Base-by-base conservation (phyloP, 2,797 vertebrate genomes). In the Hippocampus kuda region DNA sequence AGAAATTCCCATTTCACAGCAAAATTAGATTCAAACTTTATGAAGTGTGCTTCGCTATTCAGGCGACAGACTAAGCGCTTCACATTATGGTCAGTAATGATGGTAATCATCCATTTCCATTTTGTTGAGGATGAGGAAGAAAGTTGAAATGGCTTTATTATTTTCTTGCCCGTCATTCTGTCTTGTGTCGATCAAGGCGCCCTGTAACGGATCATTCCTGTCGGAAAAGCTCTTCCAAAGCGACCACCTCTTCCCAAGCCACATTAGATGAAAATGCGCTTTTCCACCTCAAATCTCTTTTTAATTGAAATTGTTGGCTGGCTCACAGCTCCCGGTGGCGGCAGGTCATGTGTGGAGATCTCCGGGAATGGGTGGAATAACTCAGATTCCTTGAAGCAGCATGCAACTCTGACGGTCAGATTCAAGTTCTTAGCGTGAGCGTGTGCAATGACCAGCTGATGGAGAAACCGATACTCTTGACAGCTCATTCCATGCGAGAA, bases 241-340 rank as follows among this genome's bases (percentile, higher is more conserved):
- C 57, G 27, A 18, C 26, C 26, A 13, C 59, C 59, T 61, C 59
- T 59, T 15, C 70, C 68, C 70, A 76, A 48, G 76, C 70, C 66
- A 60, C 2, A 38, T 79, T 64, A 46, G 22, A 79, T 79, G 80
- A 84, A 90, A 88, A 88, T 83, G 84, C 80, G 84, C 84, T 89
- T 91, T 90, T 87, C 78, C 84, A 82, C 79, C 79, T 87, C 80
- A 93, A 93, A 93, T 91, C 90, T 92, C 89, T 90, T 92, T 93
- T 92, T 92, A 93, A 92, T 90, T 91, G 89, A 91, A 91, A 85
- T 81, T 69, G 76, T 71, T 75, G 76, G 74, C 60, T 72, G 79
- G 81, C 82, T 73, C 59, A 24, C 42, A 72, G 81, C 85, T 86
- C 83, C 85, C 88, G 77, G 84, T 68, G 67, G 84, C 77, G 67